Conservation (phyloP, 1,140 invertebrate genomes). For the Diabrotica undecimpunctata region DNA sequence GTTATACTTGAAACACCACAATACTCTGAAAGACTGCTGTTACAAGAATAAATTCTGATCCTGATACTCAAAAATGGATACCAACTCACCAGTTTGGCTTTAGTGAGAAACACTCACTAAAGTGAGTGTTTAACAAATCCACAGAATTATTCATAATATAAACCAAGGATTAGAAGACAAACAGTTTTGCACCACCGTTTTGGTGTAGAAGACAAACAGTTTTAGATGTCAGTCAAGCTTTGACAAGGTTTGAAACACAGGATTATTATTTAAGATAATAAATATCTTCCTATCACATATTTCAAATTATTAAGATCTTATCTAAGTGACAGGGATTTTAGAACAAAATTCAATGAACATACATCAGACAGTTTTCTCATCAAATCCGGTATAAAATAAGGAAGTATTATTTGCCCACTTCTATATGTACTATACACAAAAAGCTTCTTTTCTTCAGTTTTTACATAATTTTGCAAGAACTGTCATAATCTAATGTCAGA, state of each 20-base stretch:
- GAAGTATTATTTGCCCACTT: no score
- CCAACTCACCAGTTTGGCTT: no score
- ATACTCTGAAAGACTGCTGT: no score
- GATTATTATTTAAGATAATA: background rate
- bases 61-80: no score
- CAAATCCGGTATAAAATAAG: no score
- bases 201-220: no score
- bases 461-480: no score
- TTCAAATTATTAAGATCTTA: background rate
- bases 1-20: background rate
- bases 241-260: background rate
- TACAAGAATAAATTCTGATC: no score
- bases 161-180: background rate
- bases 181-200: background rate
- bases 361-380: no score
- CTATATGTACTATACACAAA: no score
- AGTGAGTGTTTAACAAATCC: background rate
- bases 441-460: no score
- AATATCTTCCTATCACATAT: background rate
- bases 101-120: background rate
- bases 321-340: background rate
- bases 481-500: no score
- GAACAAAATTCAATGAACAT: background rate
- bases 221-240: background rate
- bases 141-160: background rate